Evolutionary conservation across 1,140 invertebrate genomes (phyloP).

Genomic region (Oryzaephilus surinamensis): DNA sequence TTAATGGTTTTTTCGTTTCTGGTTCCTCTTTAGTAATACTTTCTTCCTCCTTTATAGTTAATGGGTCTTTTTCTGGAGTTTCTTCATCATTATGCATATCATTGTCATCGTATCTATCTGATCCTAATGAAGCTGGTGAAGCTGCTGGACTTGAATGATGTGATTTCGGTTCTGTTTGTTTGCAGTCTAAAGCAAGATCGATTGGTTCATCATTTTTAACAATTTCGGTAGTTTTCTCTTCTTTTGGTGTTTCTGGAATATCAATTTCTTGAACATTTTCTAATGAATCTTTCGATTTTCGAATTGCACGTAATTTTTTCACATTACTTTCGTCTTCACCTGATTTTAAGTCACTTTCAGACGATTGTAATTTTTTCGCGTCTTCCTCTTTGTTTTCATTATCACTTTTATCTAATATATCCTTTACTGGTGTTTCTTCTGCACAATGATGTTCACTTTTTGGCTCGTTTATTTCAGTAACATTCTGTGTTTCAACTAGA

Average conservation of each 20-base stretch:
- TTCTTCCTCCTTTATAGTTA: conserved; percentile 16
- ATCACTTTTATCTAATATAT: too few species aligned
- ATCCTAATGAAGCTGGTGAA: neutral
- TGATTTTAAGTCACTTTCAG: too few species aligned
- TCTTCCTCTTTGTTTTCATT: too few species aligned
- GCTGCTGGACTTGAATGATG: neutral
- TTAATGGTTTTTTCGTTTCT: conserved; percentile 2
- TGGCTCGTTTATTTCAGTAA: too few species aligned
- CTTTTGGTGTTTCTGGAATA: neutral
- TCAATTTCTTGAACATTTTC: neutral
- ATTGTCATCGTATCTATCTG: conserved; percentile 8
- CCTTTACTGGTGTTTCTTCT: too few species aligned
- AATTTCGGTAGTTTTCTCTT: neutral
- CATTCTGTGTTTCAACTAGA: too few species aligned
- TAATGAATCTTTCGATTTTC: neutral
- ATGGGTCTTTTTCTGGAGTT: conserved; percentile 13
- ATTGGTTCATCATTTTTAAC: neutral
- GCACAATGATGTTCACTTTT: too few species aligned
- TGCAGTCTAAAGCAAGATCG: neutral
- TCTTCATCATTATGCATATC: conserved; percentile 5
- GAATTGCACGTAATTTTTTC: neutral
- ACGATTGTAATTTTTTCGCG: too few species aligned
- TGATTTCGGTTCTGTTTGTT: neutral
- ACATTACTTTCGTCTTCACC: too few species aligned
- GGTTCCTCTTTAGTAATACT: neutral